These are phyloP conservation scores for Stegophylla sp. DNA, from an alignment of 2,888 invertebrate genomes.

Conservation along the genomic window DNA sequence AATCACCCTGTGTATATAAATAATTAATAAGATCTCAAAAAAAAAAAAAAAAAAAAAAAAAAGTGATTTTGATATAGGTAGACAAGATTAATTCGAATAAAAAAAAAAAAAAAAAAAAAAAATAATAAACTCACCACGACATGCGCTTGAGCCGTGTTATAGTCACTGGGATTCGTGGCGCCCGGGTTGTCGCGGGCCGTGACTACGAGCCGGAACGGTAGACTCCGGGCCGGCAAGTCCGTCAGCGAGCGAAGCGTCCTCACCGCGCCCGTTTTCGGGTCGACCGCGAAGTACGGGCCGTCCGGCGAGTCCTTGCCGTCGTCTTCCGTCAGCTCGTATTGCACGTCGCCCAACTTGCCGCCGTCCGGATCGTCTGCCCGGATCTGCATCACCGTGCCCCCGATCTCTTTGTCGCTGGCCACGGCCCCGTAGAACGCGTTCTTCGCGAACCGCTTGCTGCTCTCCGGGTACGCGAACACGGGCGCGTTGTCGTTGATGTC, in stretches of 20 bases:
- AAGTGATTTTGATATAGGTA: too few relatives aligned
- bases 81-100: too few relatives aligned
- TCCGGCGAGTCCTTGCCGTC: slow-evolving; percentile 66
- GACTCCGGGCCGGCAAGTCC: slow-evolving; percentile 69
- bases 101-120: too few relatives aligned
- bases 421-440: slow-evolving; percentile 78
- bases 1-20: too few relatives aligned
- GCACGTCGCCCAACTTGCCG: slow-evolving; percentile 80
- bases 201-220: slow-evolving; percentile 79
- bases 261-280: slow-evolving; percentile 77
- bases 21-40: too few relatives aligned
- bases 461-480: slow-evolving; percentile 77
- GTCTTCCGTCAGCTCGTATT: slow-evolving; percentile 69
- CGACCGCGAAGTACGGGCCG: slow-evolving; percentile 75
- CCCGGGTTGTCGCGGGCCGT: slow-evolving; percentile 79
- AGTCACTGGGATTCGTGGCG: slow-evolving; percentile 67
- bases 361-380: slow-evolving; percentile 87
- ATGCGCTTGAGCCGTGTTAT: slow-evolving; percentile 71
- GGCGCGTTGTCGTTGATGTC: slow-evolving; percentile 92
- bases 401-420: slow-evolving; percentile 73
- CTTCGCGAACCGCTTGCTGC: slow-evolving; percentile 69
- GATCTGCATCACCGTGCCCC: slow-evolving; percentile 80
- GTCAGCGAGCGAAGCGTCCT: slow-evolving; percentile 78
- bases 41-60: too few relatives aligned
- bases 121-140: slow-evolving; percentile 71